Percentiles rank a stretch among this genome's conserved stretches.
Evolutionary conservation across 2,113 vertebrate species (phyloP).

Genomic region (Cavia porcellus): DNA sequence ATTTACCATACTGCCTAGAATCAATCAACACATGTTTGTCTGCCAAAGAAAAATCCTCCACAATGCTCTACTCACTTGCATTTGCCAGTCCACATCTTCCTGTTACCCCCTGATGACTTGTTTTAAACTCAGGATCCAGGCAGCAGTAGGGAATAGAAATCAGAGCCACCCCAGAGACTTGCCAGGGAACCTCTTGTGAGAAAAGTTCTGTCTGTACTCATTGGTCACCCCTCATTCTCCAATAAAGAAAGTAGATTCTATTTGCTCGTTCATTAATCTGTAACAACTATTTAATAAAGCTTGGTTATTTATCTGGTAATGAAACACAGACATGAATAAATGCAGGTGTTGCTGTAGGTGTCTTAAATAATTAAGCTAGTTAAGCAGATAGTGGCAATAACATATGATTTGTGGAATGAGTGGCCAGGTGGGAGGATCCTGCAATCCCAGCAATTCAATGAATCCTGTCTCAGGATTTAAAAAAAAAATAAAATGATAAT

Average conservation of each 20-base stretch:
- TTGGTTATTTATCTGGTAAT: neutral
- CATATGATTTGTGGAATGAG: neutral
- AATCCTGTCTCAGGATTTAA: neutral
- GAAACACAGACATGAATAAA: neutral
- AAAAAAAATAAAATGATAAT: neutral
- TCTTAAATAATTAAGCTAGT: neutral
- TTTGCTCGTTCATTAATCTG: constrained; percentile 28
- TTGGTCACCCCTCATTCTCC: neutral
- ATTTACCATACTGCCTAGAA: neutral
- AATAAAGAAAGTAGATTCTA: neutral
- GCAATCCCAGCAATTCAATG: neutral
- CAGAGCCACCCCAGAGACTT: neutral
- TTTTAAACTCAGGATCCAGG: neutral
- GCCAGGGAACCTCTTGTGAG: neutral
- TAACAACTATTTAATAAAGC: neutral
- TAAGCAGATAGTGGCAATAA: neutral
- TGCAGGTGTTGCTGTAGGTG: neutral
- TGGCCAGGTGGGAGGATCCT: neutral
- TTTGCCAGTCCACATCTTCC: too few relatives aligned
- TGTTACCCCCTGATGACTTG: neutral
- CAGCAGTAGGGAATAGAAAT: neutral
- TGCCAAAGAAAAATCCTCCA: fast-evolving
- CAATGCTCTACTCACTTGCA: neutral
- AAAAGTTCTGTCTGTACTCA: neutral
- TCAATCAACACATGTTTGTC: neutral